A percentile compares a stretch with the other conserved stretches of the same genome.
phyloP scores from a whole-genome alignment of 2,888 invertebrate genomes.

The Geotrupes spiniger region DNA sequence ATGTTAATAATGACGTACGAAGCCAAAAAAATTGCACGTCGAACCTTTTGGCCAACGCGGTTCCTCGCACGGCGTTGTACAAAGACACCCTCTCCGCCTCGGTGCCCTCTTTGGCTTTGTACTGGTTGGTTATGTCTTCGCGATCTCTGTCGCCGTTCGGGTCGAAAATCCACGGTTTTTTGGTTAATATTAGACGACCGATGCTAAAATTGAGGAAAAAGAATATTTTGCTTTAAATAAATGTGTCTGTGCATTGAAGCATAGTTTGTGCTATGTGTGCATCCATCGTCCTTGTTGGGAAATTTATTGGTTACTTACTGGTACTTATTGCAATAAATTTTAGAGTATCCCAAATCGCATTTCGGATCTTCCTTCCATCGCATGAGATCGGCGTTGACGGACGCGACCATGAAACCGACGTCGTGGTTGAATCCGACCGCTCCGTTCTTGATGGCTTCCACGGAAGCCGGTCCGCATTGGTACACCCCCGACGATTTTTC shows the following conservation, averaged over 20 bases:
- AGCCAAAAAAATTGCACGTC: background rate
- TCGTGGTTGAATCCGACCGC: conserved; percentile 73
- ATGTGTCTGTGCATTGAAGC: too few species aligned
- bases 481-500: conserved; percentile 69
- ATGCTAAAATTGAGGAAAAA: conserved; percentile 55
- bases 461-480: conserved; percentile 77
- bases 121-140: conserved; percentile 66
- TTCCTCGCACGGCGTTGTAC: conserved; percentile 70
- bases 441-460: conserved; percentile 75
- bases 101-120: conserved; percentile 72
- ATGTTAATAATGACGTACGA: conserved; percentile 6
- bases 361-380: conserved; percentile 70
- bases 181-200: conserved; percentile 72
- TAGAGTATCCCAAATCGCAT: conserved; percentile 62
- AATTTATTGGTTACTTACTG: conserved; percentile 65
- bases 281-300: too few species aligned
- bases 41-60: conserved; percentile 63
- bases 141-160: conserved; percentile 69
- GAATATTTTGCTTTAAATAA: background rate
- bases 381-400: conserved; percentile 81
- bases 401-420: conserved; percentile 74
- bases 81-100: conserved; percentile 71
- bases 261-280: too few species aligned
- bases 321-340: conserved; percentile 70
- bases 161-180: conserved; percentile 70